These are phyloP conservation scores for Philaenus spumarius DNA, from an alignment of 1,140 invertebrate genomes.

Conservation along the genomic window DNA sequence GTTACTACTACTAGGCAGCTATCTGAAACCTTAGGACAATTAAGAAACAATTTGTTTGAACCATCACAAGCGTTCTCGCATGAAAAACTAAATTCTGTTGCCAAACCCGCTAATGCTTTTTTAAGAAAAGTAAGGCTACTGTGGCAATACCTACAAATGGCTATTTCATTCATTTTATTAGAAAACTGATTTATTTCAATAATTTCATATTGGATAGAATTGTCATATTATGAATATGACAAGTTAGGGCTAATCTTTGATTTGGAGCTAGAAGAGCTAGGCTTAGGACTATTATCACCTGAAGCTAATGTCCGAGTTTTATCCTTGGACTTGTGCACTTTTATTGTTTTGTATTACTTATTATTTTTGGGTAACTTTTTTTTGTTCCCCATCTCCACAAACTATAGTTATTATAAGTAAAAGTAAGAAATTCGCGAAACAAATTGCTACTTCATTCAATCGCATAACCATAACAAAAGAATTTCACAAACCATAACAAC, in stretches of 20 bases:
- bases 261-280: constrained; percentile 1
- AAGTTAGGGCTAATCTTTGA: neutral
- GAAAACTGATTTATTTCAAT: neutral
- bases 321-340: too few relatives aligned
- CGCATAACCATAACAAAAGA: too few relatives aligned
- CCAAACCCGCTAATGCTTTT: neutral
- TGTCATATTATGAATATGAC: neutral
- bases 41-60: neutral
- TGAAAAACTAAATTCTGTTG: neutral
- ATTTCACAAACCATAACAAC: too few relatives aligned
- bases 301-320: too few relatives aligned
- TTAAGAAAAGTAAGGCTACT: neutral
- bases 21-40: neutral
- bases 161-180: neutral
- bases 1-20: too few relatives aligned
- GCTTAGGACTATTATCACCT: neutral
- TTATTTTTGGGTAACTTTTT: too few relatives aligned
- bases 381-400: too few relatives aligned
- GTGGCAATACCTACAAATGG: constrained; percentile 2
- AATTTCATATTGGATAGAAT: constrained; percentile 3
- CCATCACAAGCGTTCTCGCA: neutral
- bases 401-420: too few relatives aligned
- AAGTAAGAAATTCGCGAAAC: too few relatives aligned
- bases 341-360: too few relatives aligned
- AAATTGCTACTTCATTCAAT: too few relatives aligned